These are phyloP conservation scores for Euzetes globulus DNA, from an alignment of 2,888 invertebrate genomes.

Conservation along the genomic window DNA sequence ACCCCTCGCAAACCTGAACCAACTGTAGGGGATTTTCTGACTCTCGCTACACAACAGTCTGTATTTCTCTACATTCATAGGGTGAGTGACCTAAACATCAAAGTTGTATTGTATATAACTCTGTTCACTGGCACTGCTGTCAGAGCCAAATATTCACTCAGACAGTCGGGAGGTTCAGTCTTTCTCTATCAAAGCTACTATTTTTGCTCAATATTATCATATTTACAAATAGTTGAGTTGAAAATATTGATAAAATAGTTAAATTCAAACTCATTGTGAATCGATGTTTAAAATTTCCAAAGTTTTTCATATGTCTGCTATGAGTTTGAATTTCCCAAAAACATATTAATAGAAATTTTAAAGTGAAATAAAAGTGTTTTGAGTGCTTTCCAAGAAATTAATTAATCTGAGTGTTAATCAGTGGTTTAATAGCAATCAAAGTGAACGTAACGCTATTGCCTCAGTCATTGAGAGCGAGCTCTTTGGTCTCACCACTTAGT, in stretches of 20 bases:
- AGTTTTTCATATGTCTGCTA: neutral
- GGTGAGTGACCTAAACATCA: slow-evolving; percentile 23
- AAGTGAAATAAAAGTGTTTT: neutral
- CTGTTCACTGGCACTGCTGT: neutral
- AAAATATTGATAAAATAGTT: neutral
- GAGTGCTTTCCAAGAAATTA: slow-evolving; percentile 11
- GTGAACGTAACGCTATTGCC: neutral
- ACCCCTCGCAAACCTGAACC: slow-evolving; percentile 22
- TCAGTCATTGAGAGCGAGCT: neutral
- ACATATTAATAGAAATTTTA: neutral
- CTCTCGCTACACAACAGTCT: neutral
- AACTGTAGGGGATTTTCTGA: slow-evolving; percentile 13
- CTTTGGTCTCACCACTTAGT: neutral
- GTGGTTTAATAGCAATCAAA: neutral
- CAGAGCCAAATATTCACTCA: neutral
- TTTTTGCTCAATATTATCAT: neutral
- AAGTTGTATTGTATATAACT: neutral
- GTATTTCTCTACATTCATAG: neutral
- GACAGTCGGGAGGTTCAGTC: neutral
- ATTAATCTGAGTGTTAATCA: neutral
- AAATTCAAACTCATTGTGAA: no score
- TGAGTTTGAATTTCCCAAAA: neutral
- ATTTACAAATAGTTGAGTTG: neutral
- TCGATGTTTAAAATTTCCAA: no score
- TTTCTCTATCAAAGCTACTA: neutral